A percentile compares a stretch with the other conserved stretches of the same genome.
These are phyloP conservation scores for Alces alces DNA, from an alignment of 2,113 vertebrate species.

Conservation along the genomic window DNA sequence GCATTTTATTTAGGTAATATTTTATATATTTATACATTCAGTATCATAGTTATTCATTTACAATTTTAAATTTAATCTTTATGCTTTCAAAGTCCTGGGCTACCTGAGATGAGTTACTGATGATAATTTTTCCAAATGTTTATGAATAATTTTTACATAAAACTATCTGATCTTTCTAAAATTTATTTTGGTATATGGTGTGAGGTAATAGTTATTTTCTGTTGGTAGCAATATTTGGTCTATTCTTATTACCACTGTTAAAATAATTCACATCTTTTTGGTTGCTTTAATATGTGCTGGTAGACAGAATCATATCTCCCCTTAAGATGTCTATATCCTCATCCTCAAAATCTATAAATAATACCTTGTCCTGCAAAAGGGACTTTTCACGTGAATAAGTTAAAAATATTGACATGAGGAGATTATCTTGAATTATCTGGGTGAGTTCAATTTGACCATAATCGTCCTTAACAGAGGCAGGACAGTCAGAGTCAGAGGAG, in stretches of 20 bases:
- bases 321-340: not conserved
- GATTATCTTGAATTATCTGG: not conserved
- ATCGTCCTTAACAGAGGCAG: not conserved
- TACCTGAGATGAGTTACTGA: not conserved
- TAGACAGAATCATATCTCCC: not conserved
- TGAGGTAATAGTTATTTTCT: not conserved
- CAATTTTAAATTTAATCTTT: not conserved
- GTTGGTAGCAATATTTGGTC: not conserved
- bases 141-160: not conserved
- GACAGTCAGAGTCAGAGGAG: not conserved
- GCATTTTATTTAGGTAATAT: not conserved
- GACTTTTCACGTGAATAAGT: not conserved
- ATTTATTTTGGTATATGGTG: not conserved
- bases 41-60: not conserved
- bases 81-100: not conserved
- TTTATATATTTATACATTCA: not conserved
- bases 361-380: not conserved
- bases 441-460: not conserved
- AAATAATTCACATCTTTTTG: not conserved
- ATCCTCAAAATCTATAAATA: not conserved
- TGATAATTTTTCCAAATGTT: not conserved
- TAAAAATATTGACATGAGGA: not conserved
- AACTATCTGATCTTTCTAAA: not conserved
- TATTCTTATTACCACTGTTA: not conserved
- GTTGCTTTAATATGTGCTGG: not conserved